A percentile compares a stretch with the other conserved stretches of the same genome.
Evolutionary conservation across 2,888 invertebrate genomes (phyloP).

Genomic region (Ptilodon capucinus): DNA sequence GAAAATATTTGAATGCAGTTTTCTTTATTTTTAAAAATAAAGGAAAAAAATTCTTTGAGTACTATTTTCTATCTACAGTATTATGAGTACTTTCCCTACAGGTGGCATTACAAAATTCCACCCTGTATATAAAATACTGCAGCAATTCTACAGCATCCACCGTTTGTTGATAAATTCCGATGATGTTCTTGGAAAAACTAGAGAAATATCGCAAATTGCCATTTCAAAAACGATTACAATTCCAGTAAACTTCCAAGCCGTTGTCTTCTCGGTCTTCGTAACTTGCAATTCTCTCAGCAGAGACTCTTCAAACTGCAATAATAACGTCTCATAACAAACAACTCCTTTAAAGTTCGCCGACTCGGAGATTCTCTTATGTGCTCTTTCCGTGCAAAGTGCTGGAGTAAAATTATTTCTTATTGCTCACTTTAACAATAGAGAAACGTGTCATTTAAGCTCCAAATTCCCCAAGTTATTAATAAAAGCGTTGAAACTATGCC

Average conservation of each 20-base stretch:
- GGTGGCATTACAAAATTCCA: too few species aligned
- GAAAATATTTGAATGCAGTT: too few species aligned
- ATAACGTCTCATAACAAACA: constrained; percentile 25
- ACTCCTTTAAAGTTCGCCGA: constrained; percentile 17
- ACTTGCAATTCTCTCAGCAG: constrained; percentile 5
- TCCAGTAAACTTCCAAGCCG: not conserved
- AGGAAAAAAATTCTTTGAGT: too few species aligned
- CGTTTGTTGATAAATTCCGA: not conserved
- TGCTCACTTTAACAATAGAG: not conserved
- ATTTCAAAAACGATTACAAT: not conserved
- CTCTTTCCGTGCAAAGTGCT: constrained; percentile 20
- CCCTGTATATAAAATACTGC: too few species aligned
- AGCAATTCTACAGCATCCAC: too few species aligned
- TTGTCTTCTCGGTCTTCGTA: not conserved
- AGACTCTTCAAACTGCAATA: constrained; percentile 25
- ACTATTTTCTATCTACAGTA: too few species aligned
- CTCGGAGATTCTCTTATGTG: constrained; percentile 17
- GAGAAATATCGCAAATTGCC: not conserved
- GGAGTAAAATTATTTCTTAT: constrained; percentile 10
- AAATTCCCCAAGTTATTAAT: not conserved
- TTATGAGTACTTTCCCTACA: too few species aligned
- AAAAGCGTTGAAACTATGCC: not conserved
- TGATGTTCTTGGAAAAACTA: not conserved
- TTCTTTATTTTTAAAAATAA: too few species aligned
- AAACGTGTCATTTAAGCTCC: not conserved